Base-by-base conservation (phyloP, 2,113 vertebrate species). In the Sinosuthora webbiana region DNA sequence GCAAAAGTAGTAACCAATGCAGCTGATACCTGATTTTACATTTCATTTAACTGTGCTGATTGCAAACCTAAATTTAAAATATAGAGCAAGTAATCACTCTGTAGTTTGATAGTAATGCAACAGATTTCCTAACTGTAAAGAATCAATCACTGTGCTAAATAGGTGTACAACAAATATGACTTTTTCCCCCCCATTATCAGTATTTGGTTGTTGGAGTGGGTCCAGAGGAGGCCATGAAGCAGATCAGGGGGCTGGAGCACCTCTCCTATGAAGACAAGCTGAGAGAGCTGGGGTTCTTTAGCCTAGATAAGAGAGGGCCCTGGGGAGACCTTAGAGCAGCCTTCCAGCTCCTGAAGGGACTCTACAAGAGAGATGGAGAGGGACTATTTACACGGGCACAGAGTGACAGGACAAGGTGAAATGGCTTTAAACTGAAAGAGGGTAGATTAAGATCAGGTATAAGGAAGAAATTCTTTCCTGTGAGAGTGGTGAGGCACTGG, bases 301-400 rank as follows among this genome's bases (percentile, higher is more conserved):
- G 15, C 13, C 27, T 25, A 23, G 20, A 47, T 16, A n/a, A 70
- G 20, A 78, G 11, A 62, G 30, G 15, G 28, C 7, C 28, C 28
- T 39, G 28, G n/a, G 12, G 47, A 63, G 24, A 47, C 56, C 47
- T 37, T 27, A 50, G 23, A 33, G 68, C 42, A 73, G 31, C 25
- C 13, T 42, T 50, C 18, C 27, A 57, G 18, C 3, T 44, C 21
- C 27, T 19, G 15, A 57, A 65, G 23, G 22, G 31, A 44, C 7
- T 18, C 37, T 19, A 13, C 50, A 44, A 13, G 37, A 44, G 18
- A 57, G 42, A 30, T 50, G 27, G 35, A 33, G 22, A 73, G 10
- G 27, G 15, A 44, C 18, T 20, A 7, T 37, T 73, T 13, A 50
- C 27, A 37, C 0, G 0, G 31, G 37, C 37, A 73, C 1, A 23